Conservation (phyloP, 35 echinoderm and acorn worm species). For the Apostichopus californicus region DNA sequence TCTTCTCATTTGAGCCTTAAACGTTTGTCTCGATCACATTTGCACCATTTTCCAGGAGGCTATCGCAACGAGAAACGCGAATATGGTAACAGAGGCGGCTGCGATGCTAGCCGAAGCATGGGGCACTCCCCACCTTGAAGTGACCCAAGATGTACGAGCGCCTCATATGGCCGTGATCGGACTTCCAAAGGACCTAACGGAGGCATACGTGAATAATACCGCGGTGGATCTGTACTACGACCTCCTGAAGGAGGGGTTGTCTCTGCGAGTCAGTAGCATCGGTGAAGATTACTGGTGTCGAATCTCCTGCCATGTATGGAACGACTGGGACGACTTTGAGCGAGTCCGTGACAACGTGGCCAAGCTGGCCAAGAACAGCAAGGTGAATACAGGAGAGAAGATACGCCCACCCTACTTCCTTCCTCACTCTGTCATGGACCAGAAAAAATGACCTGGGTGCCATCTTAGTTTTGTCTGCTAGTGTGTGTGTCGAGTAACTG, state of each 20-base stretch:
- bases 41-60: background rate
- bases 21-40: too few species aligned
- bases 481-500: too few species aligned
- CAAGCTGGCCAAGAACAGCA: background rate
- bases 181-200: slow-evolving; percentile 31
- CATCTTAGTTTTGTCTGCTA: too few species aligned
- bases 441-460: too few species aligned
- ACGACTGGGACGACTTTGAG: slow-evolving; percentile 9
- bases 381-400: background rate
- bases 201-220: background rate
- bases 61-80: background rate
- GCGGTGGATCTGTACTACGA: background rate
- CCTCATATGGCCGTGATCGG: slow-evolving; percentile 76
- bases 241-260: background rate
- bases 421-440: background rate
- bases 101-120: slow-evolving; percentile 77
- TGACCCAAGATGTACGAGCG: slow-evolving; percentile 55
- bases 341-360: background rate
- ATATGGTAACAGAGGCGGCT: slow-evolving; percentile 45
- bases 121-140: slow-evolving; percentile 55
- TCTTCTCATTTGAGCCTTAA: too few species aligned
- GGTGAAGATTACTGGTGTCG: slow-evolving; percentile 21
- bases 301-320: slow-evolving; percentile 5
- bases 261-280: background rate
- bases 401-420: background rate